Evolutionary conservation across 2,797 vertebrate genomes (phyloP).

Genomic region (Characodon lateralis): DNA sequence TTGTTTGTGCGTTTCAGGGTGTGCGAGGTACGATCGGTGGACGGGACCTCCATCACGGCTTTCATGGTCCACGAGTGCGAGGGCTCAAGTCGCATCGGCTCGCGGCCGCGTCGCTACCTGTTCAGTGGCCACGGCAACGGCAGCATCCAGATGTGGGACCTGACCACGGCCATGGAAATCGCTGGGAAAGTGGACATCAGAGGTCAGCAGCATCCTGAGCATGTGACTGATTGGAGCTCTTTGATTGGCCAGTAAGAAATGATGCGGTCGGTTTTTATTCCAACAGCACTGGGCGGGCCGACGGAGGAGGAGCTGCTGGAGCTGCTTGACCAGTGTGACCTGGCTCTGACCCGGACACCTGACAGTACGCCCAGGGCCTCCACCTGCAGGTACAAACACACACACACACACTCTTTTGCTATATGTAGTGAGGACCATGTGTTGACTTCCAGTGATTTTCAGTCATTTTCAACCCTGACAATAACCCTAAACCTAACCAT

Average conservation of each 20-base stretch:
- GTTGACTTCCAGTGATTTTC: too few relatives aligned
- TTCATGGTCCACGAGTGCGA: constrained; percentile 94
- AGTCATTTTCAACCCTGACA: too few relatives aligned
- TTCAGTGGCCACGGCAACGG: constrained; percentile 92
- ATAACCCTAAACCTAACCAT: too few relatives aligned
- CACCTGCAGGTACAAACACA: constrained; percentile 76
- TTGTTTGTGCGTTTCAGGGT: constrained; percentile 75
- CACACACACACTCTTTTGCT: background rate
- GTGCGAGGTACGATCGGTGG: constrained; percentile 89
- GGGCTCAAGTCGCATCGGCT: constrained; percentile 90
- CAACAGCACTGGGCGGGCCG: constrained; percentile 82
- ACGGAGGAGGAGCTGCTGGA: constrained; percentile 89
- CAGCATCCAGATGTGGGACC: constrained; percentile 95
- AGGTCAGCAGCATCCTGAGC: constrained; percentile 62
- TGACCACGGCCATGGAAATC: constrained; percentile 91
- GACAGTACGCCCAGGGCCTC: constrained; percentile 82
- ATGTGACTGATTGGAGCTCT: background rate
- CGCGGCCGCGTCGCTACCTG: constrained; percentile 87
- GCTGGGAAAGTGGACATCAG: constrained; percentile 83
- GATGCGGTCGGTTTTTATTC: constrained; percentile 22
- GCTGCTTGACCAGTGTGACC: constrained; percentile 89
- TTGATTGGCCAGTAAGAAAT: constrained; percentile 12
- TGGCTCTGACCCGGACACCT: constrained; percentile 83
- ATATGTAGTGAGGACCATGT: too few relatives aligned
- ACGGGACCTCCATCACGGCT: constrained; percentile 85